Evolutionary conservation across 2,113 vertebrate genomes (phyloP).

Genomic region (Anarhynchus alexandrinus): DNA sequence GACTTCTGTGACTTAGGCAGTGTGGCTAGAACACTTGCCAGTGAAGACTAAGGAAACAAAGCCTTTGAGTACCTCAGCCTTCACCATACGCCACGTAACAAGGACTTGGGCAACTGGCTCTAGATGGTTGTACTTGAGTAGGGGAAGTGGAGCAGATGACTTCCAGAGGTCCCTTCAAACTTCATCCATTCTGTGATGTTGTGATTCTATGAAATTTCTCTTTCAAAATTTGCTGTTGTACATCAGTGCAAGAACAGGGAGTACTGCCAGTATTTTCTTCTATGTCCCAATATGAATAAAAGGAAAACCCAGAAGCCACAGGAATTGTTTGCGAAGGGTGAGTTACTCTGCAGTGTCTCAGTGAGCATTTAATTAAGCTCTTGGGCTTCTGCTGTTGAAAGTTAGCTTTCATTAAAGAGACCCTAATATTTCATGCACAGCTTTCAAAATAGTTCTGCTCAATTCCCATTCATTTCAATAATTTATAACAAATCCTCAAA

Average conservation of each 20-base stretch:
- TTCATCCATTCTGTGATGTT: neutral
- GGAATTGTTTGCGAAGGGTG: neutral
- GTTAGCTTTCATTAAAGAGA: neutral
- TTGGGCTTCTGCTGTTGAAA: neutral
- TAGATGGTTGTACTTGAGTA: neutral
- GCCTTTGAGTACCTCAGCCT: neutral
- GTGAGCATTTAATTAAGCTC: neutral
- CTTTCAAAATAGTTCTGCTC: neutral
- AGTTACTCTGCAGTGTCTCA: neutral
- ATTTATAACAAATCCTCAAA: neutral
- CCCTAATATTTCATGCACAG: neutral
- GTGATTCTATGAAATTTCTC: neutral
- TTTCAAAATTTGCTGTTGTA: neutral
- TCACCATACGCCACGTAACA: neutral
- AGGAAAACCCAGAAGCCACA: neutral
- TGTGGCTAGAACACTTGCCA: neutral
- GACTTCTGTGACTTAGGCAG: neutral
- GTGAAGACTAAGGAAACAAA: neutral
- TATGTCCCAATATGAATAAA: neutral
- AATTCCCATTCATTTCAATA: neutral
- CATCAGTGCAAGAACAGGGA: neutral
- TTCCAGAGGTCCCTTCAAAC: neutral
- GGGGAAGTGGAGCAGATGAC: neutral
- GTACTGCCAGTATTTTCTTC: neutral
- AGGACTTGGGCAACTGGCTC: neutral